A percentile compares a stretch with the other conserved stretches of the same genome.
Evolutionary conservation across 2,888 invertebrate species (phyloP).

Genomic region (Sarcophaga rosellei): DNA sequence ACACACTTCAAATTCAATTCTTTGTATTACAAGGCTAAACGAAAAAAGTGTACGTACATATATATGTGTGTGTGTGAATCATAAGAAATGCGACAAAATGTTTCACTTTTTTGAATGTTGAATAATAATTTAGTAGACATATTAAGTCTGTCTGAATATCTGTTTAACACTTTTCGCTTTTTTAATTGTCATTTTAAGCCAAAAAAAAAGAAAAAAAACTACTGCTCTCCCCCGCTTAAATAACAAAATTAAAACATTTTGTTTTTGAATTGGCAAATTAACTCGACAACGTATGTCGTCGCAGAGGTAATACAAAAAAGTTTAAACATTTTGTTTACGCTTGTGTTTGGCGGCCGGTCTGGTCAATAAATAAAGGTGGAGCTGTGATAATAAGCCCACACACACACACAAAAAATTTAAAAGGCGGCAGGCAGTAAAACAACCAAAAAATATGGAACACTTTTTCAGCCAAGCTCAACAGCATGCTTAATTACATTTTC

Average conservation of each 20-base stretch:
- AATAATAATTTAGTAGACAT: not conserved
- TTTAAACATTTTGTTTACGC: conserved; percentile 7
- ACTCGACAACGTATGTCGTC: conserved; percentile 12
- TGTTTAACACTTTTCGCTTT: not conserved
- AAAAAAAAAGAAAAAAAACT: not conserved
- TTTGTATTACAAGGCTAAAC: not conserved
- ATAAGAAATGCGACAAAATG: not conserved
- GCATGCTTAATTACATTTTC: not conserved
- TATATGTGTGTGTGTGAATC: not conserved
- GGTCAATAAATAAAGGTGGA: conserved; percentile 56
- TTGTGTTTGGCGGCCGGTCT: conserved; percentile 52
- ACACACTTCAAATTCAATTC: not conserved
- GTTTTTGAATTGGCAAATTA: not conserved
- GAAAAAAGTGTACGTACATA: not conserved
- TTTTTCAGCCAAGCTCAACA: not conserved
- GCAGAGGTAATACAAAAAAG: not conserved
- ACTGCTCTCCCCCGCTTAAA: not conserved
- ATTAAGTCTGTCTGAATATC: not conserved
- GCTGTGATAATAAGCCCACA: conserved; percentile 15
- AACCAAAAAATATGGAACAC: conserved; percentile 35
- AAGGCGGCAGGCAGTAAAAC: not conserved
- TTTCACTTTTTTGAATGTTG: not conserved
- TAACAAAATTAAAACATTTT: not conserved
- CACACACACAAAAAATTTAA: conserved; percentile 18
- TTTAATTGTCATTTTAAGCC: not conserved